Percentiles rank a stretch among this genome's conserved stretches.
Conservation (phyloP, 2,888 invertebrate species). For the Tetragnatha montana region DNA sequence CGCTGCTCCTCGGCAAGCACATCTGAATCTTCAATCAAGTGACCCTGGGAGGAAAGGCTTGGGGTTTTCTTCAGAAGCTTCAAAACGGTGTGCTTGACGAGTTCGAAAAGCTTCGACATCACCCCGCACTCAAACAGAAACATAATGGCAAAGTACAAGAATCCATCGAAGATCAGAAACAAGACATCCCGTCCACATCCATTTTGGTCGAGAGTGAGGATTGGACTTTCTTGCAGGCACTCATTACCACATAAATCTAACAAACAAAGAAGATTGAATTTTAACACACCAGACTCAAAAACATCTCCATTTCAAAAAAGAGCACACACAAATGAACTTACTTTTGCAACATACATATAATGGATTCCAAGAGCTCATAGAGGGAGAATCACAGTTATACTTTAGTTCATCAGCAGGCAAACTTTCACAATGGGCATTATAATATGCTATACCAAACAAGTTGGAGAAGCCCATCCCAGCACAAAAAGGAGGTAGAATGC, state of each 20-base stretch:
- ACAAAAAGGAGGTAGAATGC: constrained; percentile 33
- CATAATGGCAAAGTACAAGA: constrained; percentile 39
- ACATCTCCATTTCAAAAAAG: not conserved
- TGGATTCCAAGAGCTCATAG: constrained; percentile 18
- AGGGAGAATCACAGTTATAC: constrained; percentile 30
- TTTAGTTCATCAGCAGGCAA: constrained; percentile 21
- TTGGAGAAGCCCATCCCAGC: constrained; percentile 36
- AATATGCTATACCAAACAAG: constrained; percentile 46
- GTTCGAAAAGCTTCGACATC: constrained; percentile 72
- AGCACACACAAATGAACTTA: constrained; percentile 2
- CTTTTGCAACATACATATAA: constrained; percentile 57
- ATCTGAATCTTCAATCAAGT: constrained; percentile 41
- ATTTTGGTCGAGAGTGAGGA: constrained; percentile 11
- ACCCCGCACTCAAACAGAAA: constrained; percentile 38
- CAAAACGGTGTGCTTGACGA: not conserved
- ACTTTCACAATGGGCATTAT: constrained; percentile 53
- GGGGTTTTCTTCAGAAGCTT: not conserved
- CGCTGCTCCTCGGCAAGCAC: constrained; percentile 49
- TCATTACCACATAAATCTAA: constrained; percentile 37
- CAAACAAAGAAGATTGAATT: too few species aligned
- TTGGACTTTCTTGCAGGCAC: constrained; percentile 11
- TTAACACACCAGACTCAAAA: too few species aligned
- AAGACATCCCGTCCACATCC: constrained; percentile 48
- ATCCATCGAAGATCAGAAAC: constrained; percentile 39
- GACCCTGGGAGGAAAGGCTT: not conserved